phyloP scores from a whole-genome alignment of 1,140 invertebrate genomes.

The Hyphantria cunea region DNA sequence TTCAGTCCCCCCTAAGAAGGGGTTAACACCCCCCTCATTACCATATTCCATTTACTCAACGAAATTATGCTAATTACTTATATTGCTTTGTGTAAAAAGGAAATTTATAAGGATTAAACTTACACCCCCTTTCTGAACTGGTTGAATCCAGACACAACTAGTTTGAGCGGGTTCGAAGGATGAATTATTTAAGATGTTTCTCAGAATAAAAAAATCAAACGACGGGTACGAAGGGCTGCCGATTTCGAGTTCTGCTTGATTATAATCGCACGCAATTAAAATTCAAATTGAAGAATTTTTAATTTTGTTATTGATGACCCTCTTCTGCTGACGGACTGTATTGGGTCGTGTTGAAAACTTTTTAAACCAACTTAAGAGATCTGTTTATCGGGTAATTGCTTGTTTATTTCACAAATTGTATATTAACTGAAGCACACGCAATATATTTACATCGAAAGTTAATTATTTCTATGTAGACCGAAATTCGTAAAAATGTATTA shows the following conservation, averaged over 20 bases:
- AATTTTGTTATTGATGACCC: conserved; percentile 80
- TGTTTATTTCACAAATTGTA: conserved; percentile 59
- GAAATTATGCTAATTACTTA: conserved; percentile 82
- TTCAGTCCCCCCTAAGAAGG: conserved; percentile 56
- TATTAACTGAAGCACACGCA: background rate
- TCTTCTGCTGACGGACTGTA: conserved; percentile 62
- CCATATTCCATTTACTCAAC: conserved; percentile 82
- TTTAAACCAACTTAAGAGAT: conserved; percentile 52
- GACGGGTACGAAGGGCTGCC: conserved; percentile 47
- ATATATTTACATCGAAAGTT: too few relatives aligned
- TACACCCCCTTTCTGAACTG: conserved; percentile 60
- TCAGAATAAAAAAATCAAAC: conserved; percentile 60
- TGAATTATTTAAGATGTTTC: conserved; percentile 75
- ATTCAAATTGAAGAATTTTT: conserved; percentile 80
- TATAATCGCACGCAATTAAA: conserved; percentile 80
- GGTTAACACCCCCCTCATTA: conserved; percentile 75
- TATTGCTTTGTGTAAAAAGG: conserved; percentile 82
- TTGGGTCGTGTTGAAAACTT: conserved; percentile 68
- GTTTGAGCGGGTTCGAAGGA: conserved; percentile 60
- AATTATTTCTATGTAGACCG: too few relatives aligned
- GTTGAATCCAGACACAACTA: conserved; percentile 60
- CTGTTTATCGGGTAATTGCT: conserved; percentile 56
- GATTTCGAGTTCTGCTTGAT: conserved; percentile 66
- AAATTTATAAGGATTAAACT: conserved; percentile 82
- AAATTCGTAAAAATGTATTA: too few relatives aligned